phyloP scores from a whole-genome alignment of 2,113 vertebrate genomes.

The Marmota flaviventris region DNA sequence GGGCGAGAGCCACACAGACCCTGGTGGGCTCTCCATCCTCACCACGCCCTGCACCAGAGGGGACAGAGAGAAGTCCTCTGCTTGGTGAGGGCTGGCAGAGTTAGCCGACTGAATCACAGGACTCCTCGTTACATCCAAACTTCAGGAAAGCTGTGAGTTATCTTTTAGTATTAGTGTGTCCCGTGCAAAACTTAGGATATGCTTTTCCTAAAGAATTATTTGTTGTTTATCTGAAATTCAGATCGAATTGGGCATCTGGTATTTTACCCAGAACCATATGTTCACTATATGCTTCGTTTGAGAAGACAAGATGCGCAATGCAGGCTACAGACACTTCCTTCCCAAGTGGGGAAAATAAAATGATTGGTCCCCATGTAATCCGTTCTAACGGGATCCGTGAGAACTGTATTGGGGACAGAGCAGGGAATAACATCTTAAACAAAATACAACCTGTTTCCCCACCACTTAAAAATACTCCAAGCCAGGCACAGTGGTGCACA shows the following conservation, averaged over 20 bases:
- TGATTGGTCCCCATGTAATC: no score
- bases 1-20: rapidly evolving
- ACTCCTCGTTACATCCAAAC: background rate
- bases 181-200: background rate
- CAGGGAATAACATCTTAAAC: background rate
- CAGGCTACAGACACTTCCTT: background rate
- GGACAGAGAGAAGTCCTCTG: background rate
- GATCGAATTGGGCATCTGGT: background rate
- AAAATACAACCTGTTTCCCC: background rate
- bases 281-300: background rate
- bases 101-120: background rate
- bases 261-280: background rate
- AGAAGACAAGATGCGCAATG: background rate
- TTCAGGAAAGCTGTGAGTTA: background rate
- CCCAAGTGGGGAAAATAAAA: background rate
- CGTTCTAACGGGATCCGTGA: background rate
- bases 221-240: background rate
- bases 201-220: background rate
- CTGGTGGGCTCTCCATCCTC: rapidly evolving
- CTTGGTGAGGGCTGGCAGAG: background rate
- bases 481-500: no score
- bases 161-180: background rate
- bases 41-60: rapidly evolving
- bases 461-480: background rate
- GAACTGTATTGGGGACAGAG: background rate